These are phyloP conservation scores for Alsophila aescularia DNA, from an alignment of 2,888 invertebrate species.

Conservation along the genomic window DNA sequence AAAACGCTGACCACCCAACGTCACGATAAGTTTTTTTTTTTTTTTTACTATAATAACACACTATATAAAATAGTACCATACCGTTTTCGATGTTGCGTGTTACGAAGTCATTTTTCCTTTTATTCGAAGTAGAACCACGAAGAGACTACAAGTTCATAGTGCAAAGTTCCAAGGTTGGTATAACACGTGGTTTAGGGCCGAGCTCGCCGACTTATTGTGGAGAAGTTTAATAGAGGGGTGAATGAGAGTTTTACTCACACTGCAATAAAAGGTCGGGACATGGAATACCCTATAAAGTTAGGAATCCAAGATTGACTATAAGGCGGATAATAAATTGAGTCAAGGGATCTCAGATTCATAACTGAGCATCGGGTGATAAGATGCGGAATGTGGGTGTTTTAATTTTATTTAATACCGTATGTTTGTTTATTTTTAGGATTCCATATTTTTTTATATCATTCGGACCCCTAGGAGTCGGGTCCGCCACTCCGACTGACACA, in stretches of 20 bases:
- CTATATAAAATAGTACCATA: too few species aligned
- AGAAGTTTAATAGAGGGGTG: not conserved
- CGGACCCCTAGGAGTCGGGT: too few species aligned
- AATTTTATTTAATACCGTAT: too few species aligned
- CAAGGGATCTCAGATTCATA: too few species aligned
- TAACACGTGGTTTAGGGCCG: slow-evolving; percentile 28
- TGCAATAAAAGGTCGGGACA: not conserved
- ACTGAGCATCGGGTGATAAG: too few species aligned
- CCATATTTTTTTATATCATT: too few species aligned
- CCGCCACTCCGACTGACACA: too few species aligned
- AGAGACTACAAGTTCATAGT: slow-evolving; percentile 23
- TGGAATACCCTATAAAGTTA: not conserved
- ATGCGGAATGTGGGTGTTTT: too few species aligned
- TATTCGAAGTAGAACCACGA: slow-evolving; percentile 18
- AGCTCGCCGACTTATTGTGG: slow-evolving; percentile 31
- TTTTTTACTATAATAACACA: too few species aligned
- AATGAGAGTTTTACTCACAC: not conserved
- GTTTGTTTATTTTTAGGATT: too few species aligned
- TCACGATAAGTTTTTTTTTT: too few species aligned
- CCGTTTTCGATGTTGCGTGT: not conserved
- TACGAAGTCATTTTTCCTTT: slow-evolving; percentile 1
- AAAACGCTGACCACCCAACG: too few species aligned
- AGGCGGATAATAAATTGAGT: not conserved
- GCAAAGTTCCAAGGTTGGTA: slow-evolving; percentile 24
- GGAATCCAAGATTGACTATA: not conserved